Conservation (phyloP, 2,113 vertebrate species). For the Panthera leo region DNA sequence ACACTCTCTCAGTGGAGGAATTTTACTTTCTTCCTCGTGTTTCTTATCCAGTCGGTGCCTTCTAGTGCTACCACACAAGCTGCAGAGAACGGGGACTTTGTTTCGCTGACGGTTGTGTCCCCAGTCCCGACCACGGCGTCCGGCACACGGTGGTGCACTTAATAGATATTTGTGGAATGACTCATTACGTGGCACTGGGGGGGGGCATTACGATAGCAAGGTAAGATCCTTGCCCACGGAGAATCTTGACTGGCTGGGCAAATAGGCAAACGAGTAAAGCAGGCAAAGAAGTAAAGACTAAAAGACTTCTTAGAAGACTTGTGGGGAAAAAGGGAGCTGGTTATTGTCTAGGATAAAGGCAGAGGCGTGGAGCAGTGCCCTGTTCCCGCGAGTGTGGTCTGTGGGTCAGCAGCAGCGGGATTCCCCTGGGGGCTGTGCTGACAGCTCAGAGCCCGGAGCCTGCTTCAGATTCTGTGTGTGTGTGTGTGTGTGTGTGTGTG, state of each 20-base stretch:
- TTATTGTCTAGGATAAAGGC: neutral
- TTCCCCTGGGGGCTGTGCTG: neutral
- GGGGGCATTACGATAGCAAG: neutral
- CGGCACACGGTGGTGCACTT: neutral
- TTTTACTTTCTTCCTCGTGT: neutral
- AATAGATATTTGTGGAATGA: neutral
- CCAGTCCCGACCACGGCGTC: neutral
- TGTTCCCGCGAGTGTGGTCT: neutral
- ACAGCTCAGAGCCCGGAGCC: too few relatives aligned
- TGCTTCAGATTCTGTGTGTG: too few relatives aligned
- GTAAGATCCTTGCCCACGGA: neutral
- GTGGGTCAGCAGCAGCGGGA: neutral
- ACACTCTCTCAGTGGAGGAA: neutral
- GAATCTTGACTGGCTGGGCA: neutral
- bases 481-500: too few relatives aligned
- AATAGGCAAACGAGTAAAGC: neutral
- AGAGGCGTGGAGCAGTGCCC: neutral
- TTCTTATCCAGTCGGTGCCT: too few relatives aligned
- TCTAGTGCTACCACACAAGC: rapidly evolving
- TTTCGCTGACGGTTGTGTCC: neutral
- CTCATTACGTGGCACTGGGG: neutral
- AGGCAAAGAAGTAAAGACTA: neutral
- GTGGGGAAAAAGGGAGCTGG: neutral
- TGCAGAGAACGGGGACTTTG: neutral
- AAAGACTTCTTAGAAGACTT: neutral